Percentiles rank a stretch among this genome's conserved stretches.
Evolutionary conservation across 2,113 vertebrate genomes (phyloP).

Genomic region (Apteryx owenii): DNA sequence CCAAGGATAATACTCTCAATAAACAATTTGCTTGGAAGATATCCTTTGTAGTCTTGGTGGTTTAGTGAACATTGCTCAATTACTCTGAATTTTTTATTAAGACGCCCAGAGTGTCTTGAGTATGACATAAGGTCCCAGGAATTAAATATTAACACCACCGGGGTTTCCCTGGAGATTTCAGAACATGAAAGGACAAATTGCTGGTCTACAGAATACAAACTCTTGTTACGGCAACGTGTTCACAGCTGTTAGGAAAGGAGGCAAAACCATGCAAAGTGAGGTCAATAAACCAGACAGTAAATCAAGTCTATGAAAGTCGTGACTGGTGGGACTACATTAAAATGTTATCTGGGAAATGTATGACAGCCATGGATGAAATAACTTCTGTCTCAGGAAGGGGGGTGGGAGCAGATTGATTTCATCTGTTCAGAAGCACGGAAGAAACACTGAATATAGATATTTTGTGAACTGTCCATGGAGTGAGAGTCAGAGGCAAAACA

Average conservation of each 20-base stretch:
- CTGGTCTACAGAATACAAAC: conserved; percentile 29
- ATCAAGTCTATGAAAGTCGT: conserved; percentile 29
- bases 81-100: conserved; percentile 20
- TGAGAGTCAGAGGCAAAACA: not conserved
- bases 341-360: conserved; percentile 32
- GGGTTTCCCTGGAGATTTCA: conserved; percentile 5
- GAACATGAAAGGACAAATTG: conserved; percentile 20
- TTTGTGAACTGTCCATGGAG: not conserved
- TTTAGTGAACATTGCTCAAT: not conserved
- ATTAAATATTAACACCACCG: not conserved
- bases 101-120: not conserved
- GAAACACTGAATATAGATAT: not conserved
- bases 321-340: conserved; percentile 5
- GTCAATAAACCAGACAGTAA: conserved; percentile 52
- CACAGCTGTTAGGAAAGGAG: conserved; percentile 55
- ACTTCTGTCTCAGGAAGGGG: not conserved
- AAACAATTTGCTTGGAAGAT: not conserved
- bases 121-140: not conserved
- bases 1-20: not conserved
- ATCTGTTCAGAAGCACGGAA: not conserved
- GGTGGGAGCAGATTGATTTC: not conserved
- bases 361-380: not conserved
- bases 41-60: not conserved
- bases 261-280: conserved; percentile 5
- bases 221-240: conserved; percentile 7